Evolutionary conservation across 2,888 invertebrate genomes (phyloP), one percentile per base, ranked within the genome.

Genomic region (Sarcophaga rosellei): DNA sequence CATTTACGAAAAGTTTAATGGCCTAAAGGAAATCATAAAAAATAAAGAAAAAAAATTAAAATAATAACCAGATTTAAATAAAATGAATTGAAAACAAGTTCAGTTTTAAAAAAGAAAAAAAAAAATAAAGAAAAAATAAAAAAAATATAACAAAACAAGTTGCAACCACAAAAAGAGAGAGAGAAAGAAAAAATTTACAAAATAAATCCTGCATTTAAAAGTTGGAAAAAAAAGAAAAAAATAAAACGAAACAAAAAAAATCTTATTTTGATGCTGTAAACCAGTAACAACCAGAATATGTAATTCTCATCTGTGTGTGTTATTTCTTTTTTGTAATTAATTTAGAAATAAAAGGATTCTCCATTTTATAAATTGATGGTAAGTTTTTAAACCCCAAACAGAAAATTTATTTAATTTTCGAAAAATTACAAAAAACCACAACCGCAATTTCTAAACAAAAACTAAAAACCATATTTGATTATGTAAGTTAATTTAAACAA

Each of bases 1-100:
- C 65, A 78, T 35, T 35, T 86, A 86, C 84, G 86, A 83, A 86
- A 86, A 86, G 84, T 84, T 86, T 84, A 86, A 84, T 77, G 86
- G 84, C 86, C 86, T 77, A 86, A 86, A 86, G 84, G 86, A 86
- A 81, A 75, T 68, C 23, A 68, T 78, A 72, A 74, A 6, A 35
- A 74, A 35, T 23, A 63, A 70, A 15, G 35, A 57, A 53, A 11
- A 72, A 35, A 35, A n/a, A 21, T 10, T 68, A 70, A 62, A 23
- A 59, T 86, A 82, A 86, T 86, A 86, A 86, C 79, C 79, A 80
- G 80, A 76, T 80, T 80, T 74, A 80, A 69, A 57, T 57, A 66
- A 44, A 17, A 66, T 15, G 17, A 53, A 15, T 53, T 53, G 17
- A 12, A 53, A 53, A 53, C 17, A 53, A 53, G n/a, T 70, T 47